Evolutionary conservation across 2,113 vertebrate species (phyloP).

Genomic region (Camelus bactrianus): DNA sequence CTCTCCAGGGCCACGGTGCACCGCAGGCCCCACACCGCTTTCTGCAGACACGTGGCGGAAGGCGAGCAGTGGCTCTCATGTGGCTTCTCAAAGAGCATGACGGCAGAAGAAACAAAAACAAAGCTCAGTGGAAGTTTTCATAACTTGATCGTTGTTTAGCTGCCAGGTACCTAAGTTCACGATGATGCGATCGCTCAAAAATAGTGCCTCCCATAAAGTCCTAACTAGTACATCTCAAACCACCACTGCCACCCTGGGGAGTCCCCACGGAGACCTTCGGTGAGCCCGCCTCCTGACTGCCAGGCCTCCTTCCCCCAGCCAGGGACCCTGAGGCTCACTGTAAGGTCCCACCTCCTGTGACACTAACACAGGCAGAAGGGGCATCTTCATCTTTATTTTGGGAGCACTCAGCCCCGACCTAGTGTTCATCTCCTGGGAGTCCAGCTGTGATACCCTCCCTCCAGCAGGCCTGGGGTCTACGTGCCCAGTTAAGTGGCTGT

Average conservation of each 20-base stretch:
- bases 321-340: neutral
- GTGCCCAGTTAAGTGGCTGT: neutral
- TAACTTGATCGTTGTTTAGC: neutral
- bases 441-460: neutral
- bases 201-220: neutral
- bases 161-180: neutral
- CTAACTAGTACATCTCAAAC: neutral
- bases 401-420: neutral
- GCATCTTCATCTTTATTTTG: neutral
- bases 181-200: neutral
- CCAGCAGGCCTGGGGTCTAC: neutral
- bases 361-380: neutral
- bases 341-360: neutral
- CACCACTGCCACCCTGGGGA: neutral
- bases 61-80: accelerated
- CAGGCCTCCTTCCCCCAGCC: neutral
- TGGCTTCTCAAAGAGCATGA: neutral
- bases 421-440: neutral
- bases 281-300: neutral
- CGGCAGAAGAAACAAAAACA: neutral
- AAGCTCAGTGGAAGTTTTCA: neutral
- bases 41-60: accelerated
- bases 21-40: accelerated
- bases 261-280: neutral
- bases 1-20: accelerated